These are phyloP conservation scores for Ctenochaetus hawaiiensis DNA, from an alignment of 2,797 vertebrate genomes.

Conservation along the genomic window DNA sequence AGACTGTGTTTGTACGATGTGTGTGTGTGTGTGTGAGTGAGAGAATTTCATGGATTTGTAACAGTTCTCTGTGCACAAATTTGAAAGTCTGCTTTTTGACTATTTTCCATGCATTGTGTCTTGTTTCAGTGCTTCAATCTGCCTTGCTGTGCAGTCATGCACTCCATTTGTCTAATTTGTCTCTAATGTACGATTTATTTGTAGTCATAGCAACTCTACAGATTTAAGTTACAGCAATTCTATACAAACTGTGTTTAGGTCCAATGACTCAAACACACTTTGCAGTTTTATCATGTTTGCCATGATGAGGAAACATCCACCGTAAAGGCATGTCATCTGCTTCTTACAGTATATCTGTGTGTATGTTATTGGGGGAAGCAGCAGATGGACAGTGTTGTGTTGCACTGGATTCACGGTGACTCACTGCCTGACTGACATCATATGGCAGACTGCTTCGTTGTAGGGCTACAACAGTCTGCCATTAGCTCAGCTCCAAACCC, in stretches of 20 bases:
- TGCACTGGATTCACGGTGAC: slow-evolving; percentile 57
- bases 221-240: slow-evolving; percentile 2
- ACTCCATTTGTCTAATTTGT: slow-evolving; percentile 7
- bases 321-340: background rate
- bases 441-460: slow-evolving; percentile 58
- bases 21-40: background rate
- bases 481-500: slow-evolving; percentile 50
- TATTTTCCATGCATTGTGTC: background rate
- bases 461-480: slow-evolving; percentile 54
- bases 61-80: background rate
- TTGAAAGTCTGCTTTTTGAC: background rate
- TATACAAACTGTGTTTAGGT: background rate
- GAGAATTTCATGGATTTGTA: background rate
- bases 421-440: slow-evolving; percentile 72
- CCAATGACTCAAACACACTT: background rate
- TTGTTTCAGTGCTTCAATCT: background rate
- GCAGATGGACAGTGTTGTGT: slow-evolving; percentile 62
- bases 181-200: slow-evolving; percentile 6
- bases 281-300: background rate
- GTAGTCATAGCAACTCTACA: slow-evolving; percentile 27
- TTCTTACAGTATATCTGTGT: slow-evolving; percentile 1
- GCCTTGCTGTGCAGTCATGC: background rate
- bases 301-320: slow-evolving; percentile 10
- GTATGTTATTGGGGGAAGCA: slow-evolving; percentile 23
- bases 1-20: background rate